Conservation (phyloP, 1,140 invertebrate species). For the Ceratina calcarata region DNA sequence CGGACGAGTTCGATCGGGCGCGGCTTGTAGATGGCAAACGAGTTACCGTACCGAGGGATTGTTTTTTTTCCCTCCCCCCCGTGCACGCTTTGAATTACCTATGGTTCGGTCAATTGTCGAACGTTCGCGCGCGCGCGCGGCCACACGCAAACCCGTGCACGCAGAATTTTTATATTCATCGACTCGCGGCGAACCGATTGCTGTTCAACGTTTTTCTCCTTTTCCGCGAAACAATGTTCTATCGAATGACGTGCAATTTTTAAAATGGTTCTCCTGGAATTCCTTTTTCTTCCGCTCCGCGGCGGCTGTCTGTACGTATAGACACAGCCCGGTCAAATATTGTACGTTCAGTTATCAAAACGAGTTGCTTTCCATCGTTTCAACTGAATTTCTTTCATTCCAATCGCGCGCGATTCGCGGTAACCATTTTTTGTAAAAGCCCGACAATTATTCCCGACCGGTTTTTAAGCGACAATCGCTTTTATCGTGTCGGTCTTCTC, state of each 20-base stretch:
- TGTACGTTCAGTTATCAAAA: too few relatives aligned
- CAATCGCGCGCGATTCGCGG: too few relatives aligned
- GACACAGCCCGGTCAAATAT: too few relatives aligned
- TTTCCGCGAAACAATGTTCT: too few relatives aligned
- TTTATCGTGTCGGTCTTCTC: neutral
- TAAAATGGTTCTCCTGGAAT: neutral
- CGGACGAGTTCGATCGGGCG: neutral
- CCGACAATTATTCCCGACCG: too few relatives aligned
- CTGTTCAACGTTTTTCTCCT: neutral
- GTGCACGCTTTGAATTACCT: neutral
- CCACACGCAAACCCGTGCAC: neutral
- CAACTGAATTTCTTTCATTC: neutral
- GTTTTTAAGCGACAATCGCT: neutral
- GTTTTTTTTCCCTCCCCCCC: neutral
- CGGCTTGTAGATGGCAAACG: neutral
- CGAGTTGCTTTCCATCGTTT: too few relatives aligned
- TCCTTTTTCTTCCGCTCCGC: too few relatives aligned
- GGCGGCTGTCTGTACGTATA: too few relatives aligned
- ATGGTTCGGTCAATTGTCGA: too few relatives aligned
- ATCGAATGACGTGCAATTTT: neutral
- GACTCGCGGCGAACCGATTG: neutral
- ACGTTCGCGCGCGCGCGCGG: too few relatives aligned
- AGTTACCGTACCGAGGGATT: neutral
- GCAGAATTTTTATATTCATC: slow-evolving; percentile 28
- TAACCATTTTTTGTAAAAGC: too few relatives aligned